Conservation (phyloP, 2,113 vertebrate species). For the Pleuronectes platessa region DNA sequence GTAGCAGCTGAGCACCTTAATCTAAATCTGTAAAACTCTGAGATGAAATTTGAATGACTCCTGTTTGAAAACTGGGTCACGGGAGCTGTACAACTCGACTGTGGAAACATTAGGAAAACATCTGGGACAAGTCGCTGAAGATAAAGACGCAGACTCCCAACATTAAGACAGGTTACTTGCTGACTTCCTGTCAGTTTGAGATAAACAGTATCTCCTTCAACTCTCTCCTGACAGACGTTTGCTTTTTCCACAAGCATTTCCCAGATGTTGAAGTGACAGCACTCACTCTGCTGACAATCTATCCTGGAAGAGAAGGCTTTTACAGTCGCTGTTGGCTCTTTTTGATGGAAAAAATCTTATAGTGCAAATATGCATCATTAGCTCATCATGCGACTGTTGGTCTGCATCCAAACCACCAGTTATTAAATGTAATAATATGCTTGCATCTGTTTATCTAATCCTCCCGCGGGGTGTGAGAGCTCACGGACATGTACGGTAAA, state of each 20-base stretch:
- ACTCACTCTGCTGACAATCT: conserved; percentile 6
- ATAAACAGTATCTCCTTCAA: background rate
- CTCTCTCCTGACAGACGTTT: conserved; percentile 16
- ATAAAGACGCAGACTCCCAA: background rate
- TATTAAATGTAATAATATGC: background rate
- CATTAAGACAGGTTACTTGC: background rate
- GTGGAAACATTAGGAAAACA: background rate
- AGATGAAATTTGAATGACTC: conserved; percentile 23
- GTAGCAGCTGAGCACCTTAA: background rate
- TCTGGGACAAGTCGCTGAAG: background rate
- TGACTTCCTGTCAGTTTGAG: conserved; percentile 1
- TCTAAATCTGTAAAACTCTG: background rate
- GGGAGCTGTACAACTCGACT: background rate
- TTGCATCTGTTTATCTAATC: conserved; percentile 1
- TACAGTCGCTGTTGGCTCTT: conserved; percentile 4
- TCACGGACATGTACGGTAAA: background rate
- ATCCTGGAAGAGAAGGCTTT: conserved; percentile 6
- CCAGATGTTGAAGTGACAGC: background rate
- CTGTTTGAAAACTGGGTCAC: conserved; percentile 38
- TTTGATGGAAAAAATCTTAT: background rate
- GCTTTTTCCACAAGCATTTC: background rate
- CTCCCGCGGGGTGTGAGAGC: background rate
- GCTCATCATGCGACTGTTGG: conserved; percentile 13
- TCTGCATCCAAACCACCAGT: background rate
- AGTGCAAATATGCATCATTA: background rate